A percentile compares a stretch with the other conserved stretches of the same genome.
These are phyloP conservation scores for Cheilosia scutellata DNA, from an alignment of 2,888 invertebrate species.

Conservation along the genomic window DNA sequence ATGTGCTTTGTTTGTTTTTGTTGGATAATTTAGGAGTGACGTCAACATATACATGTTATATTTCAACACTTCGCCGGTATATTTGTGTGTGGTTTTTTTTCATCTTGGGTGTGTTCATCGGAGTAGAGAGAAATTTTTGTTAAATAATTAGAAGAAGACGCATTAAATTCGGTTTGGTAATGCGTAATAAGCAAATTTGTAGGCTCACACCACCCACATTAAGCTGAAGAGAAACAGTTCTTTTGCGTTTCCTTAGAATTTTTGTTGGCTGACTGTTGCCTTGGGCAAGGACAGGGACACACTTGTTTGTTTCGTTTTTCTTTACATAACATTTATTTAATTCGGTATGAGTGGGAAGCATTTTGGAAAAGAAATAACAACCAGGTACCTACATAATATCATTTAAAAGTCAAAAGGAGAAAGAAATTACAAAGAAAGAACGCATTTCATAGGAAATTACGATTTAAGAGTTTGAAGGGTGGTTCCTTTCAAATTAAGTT, in stretches of 20 bases:
- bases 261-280: not conserved
- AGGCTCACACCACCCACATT: not conserved
- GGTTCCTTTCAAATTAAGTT: too few species aligned
- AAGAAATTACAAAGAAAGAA: too few species aligned
- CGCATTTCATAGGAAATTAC: too few species aligned
- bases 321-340: too few species aligned
- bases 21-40: slow-evolving; percentile 63
- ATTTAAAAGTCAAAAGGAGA: too few species aligned
- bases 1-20: slow-evolving; percentile 11
- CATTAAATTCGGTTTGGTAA: slow-evolving; percentile 10
- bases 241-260: not conserved
- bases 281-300: too few species aligned
- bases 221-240: not conserved
- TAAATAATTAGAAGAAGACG: slow-evolving; percentile 30
- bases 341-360: too few species aligned
- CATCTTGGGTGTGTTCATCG: slow-evolving; percentile 55
- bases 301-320: too few species aligned
- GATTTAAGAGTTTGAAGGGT: too few species aligned
- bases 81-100: slow-evolving; percentile 16
- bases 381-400: too few species aligned
- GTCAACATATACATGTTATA: slow-evolving; percentile 33
- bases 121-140: slow-evolving; percentile 18
- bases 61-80: slow-evolving; percentile 36
- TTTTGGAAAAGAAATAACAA: too few species aligned
- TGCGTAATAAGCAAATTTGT: slow-evolving; percentile 25